Evolutionary conservation across 2,888 invertebrate species (phyloP), one percentile per base, ranked within the genome.

Genomic region (Thereva nobilitata): DNA sequence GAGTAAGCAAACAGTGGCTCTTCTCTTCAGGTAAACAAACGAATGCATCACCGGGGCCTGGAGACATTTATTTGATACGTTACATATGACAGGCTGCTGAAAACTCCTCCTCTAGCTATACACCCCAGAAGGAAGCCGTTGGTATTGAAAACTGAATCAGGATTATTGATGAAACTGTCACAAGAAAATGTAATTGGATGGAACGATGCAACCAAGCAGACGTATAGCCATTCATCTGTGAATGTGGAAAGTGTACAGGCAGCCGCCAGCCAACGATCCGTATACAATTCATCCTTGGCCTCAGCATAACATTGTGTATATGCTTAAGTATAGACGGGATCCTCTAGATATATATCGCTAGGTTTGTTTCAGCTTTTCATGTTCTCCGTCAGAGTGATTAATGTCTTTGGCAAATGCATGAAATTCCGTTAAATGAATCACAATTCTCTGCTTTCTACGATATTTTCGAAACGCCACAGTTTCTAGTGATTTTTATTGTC

Each of bases 351-450:
- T 54, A 56, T 40, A 35, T 47, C 54, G 67, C 42, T 50, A 7
- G 66, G 67, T 67, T 70, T 71, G 70, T 71, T 71, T 70, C 71
- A 71, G 70, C 69, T 70, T 68, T 72, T 71, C 68, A 70, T 70
- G 71, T 71, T 68, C 68, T 70, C 70, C 76, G 75, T 77, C 77
- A 77, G 76, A 78, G 79, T 78, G 78, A 78, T 79, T 78, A 78
- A 78, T 78, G 78, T 77, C 75, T 78, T 78, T 78, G 78, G 78
- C 78, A 78, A 78, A 78, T 79, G 79, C 79, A 79, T 79, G 78
- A 78, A 78, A 79, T 78, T 78, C 78, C 75, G 76, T 77, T 77
- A 78, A 78, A 78, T 79, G 79, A 78, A 78, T 78, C 79, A 79
- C 78, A 78, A 78, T 38, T 53, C 38, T 7, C 45, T 59, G 59